Conservation (phyloP, 2,797 vertebrate genomes). For the Caiman crocodilus region DNA sequence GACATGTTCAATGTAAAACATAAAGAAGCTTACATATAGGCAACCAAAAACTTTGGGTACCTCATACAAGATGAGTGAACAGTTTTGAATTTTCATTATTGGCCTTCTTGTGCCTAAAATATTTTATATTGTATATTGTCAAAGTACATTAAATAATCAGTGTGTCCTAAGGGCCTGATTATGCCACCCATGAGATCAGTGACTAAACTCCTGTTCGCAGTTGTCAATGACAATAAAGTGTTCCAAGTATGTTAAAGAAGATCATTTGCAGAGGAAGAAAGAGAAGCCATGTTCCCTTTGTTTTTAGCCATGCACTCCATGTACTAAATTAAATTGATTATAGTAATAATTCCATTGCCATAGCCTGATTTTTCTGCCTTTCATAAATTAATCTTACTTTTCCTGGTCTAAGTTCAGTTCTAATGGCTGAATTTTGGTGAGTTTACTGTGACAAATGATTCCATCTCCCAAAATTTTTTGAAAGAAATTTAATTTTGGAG, state of each 20-base stretch:
- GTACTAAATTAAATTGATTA: background rate
- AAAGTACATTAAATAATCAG: background rate
- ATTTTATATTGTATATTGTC: background rate
- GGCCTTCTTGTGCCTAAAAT: background rate
- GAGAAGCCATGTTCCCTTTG: background rate
- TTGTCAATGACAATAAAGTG: too few relatives aligned
- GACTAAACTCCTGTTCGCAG: background rate
- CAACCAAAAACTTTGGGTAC: too few relatives aligned
- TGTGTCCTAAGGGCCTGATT: background rate
- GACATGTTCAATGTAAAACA: too few relatives aligned
- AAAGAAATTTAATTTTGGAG: background rate
- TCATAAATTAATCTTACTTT: background rate
- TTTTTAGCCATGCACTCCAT: background rate
- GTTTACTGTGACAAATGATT: background rate
- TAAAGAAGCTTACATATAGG: too few relatives aligned
- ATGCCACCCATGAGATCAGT: accelerated
- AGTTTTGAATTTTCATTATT: background rate
- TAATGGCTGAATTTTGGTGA: background rate
- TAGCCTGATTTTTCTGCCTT: background rate
- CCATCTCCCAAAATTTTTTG: background rate
- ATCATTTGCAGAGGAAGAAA: background rate
- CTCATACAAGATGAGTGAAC: background rate
- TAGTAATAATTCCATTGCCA: background rate
- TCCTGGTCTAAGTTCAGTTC: background rate
- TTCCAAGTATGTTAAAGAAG: background rate